Evolutionary conservation across 2,888 invertebrate genomes (phyloP).

Genomic region (Drosophila ustulata): DNA sequence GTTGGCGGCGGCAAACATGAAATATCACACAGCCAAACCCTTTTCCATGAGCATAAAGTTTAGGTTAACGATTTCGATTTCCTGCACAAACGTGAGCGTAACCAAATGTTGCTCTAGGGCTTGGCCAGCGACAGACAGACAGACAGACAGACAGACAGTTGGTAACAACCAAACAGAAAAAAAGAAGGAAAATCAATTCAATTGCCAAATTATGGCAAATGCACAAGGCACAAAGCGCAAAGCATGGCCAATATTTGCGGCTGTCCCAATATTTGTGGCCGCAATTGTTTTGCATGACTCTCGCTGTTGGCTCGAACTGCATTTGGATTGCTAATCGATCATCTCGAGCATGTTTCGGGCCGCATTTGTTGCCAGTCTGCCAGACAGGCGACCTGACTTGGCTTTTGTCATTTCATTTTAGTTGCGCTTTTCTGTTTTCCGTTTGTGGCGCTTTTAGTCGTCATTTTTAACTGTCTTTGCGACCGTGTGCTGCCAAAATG

Average conservation of each 20-base stretch:
- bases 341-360: conserved; percentile 63
- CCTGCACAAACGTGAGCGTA: conserved; percentile 82
- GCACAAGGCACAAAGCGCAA: conserved; percentile 18
- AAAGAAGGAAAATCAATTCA: conserved; percentile 65
- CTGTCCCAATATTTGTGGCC: conserved; percentile 76
- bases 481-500: conserved; percentile 54
- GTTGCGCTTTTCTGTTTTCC: conserved; percentile 18
- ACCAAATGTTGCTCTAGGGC: conserved; percentile 76
- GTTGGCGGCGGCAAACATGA: conserved; percentile 79
- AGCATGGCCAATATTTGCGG: conserved; percentile 66
- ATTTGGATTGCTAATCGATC: conserved; percentile 73
- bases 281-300: conserved; percentile 76
- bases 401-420: conserved; percentile 63
- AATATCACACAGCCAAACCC: conserved; percentile 78
- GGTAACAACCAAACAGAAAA: conserved; percentile 8
- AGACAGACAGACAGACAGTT: conserved; percentile 1
- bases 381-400: conserved; percentile 35
- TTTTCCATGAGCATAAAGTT: conserved; percentile 71
- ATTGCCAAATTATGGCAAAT: conserved; percentile 77
- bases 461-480: conserved; percentile 74
- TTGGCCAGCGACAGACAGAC: conserved; percentile 49
- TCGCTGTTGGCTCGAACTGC: conserved; percentile 53
- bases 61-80: conserved; percentile 68
- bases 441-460: conserved; percentile 29
- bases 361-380: conserved; percentile 10